Conservation (phyloP, 2,888 invertebrate genomes). For the Eilema caniola region DNA sequence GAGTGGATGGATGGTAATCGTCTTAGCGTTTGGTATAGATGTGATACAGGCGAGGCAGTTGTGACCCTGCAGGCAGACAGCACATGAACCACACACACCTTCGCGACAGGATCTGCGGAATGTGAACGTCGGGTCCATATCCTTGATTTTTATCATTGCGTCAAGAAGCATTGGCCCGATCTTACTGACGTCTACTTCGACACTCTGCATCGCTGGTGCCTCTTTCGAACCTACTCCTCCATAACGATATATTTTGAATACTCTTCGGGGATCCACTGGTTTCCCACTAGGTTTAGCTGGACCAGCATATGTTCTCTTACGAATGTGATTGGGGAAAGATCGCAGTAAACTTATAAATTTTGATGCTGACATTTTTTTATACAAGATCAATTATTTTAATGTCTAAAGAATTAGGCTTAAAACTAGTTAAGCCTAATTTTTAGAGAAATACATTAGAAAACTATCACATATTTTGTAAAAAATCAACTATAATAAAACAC, state of each 20-base stretch:
- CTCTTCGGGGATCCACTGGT: slow-evolving; percentile 37
- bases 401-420: background rate
- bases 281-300: slow-evolving; percentile 17
- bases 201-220: slow-evolving; percentile 66
- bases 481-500: background rate
- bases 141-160: slow-evolving; percentile 90
- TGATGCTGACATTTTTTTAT: slow-evolving; percentile 5
- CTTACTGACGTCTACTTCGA: slow-evolving; percentile 68
- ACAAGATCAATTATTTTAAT: background rate
- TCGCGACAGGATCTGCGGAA: slow-evolving; percentile 92
- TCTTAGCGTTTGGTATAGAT: slow-evolving; percentile 70
- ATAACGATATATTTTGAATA: slow-evolving; percentile 72
- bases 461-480: slow-evolving; percentile 1
- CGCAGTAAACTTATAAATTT: background rate
- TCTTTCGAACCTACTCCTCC: slow-evolving; percentile 63
- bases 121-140: slow-evolving; percentile 83
- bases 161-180: slow-evolving; percentile 86
- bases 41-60: slow-evolving; percentile 91
- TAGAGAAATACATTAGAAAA: background rate
- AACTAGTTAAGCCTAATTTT: background rate
- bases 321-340: background rate
- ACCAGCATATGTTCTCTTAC: slow-evolving; percentile 21
- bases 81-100: slow-evolving; percentile 93
- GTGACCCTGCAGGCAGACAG: slow-evolving; percentile 90
- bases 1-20: slow-evolving; percentile 90